Conservation (phyloP, 1,140 invertebrate species). For the Drosophila bocki region DNA sequence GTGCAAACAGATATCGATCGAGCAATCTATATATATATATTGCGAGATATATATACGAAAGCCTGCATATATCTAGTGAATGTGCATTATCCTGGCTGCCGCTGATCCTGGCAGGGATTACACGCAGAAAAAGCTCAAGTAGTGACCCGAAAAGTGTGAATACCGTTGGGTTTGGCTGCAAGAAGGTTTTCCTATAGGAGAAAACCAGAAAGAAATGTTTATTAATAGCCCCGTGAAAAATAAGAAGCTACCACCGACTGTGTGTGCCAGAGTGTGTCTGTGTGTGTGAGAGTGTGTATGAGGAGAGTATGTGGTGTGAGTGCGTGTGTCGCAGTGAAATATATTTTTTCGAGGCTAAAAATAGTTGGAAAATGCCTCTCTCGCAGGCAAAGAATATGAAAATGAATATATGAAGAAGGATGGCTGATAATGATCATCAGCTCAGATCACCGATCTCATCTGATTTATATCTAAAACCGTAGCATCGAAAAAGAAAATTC, state of each 20-base stretch:
- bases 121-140: conserved; percentile 7
- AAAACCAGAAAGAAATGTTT: conserved; percentile 62
- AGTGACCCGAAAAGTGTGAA: conserved; percentile 12
- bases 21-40: conserved; percentile 57
- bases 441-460: conserved; percentile 48
- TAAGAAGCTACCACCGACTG: conserved; percentile 75
- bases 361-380: conserved; percentile 67
- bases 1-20: conserved; percentile 58
- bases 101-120: conserved; percentile 55
- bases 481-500: conserved; percentile 12
- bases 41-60: conserved; percentile 26
- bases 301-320: conserved; percentile 38
- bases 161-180: conserved; percentile 14
- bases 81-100: conserved; percentile 58
- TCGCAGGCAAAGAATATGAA: conserved; percentile 63
- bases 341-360: conserved; percentile 64
- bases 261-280: conserved; percentile 12
- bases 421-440: conserved; percentile 56
- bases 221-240: conserved; percentile 83
- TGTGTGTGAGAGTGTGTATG: conserved; percentile 27
- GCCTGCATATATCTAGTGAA: conserved; percentile 33
- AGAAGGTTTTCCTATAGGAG: conserved; percentile 40
- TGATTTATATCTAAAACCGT: conserved; percentile 46
- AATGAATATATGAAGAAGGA: conserved; percentile 80
- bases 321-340: conserved; percentile 76